Evolutionary conservation across 1,140 invertebrate species (phyloP).

Genomic region (Gryllus bimaculatus): DNA sequence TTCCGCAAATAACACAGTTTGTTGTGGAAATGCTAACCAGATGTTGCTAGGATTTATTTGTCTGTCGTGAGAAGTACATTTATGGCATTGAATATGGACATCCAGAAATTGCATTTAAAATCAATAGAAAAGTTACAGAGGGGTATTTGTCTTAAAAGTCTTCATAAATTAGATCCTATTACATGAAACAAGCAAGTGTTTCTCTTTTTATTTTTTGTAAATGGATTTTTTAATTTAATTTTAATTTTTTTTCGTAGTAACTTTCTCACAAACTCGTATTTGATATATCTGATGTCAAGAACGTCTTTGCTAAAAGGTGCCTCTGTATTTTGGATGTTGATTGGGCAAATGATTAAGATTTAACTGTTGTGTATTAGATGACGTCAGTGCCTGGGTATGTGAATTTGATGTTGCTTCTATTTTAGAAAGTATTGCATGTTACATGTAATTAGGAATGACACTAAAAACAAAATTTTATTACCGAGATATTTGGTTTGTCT

Average conservation of each 20-base stretch:
- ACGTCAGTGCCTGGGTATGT: background rate
- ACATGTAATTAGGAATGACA: background rate
- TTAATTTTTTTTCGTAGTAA: no score
- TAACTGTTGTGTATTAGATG: background rate
- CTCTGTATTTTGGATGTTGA: background rate
- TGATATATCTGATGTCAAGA: no score
- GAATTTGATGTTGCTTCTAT: background rate
- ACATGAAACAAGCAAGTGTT: background rate
- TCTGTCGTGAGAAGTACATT: background rate
- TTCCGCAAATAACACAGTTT: background rate
- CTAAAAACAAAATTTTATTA: background rate
- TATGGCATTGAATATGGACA: background rate
- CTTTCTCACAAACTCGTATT: no score
- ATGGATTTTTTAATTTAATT: no score
- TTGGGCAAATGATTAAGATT: background rate
- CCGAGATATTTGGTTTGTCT: background rate
- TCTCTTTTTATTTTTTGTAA: no score
- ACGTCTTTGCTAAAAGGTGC: no score
- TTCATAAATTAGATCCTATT: background rate
- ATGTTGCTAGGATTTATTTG: background rate
- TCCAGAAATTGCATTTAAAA: background rate
- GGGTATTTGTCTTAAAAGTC: background rate
- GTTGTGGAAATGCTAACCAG: background rate
- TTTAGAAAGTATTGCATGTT: background rate
- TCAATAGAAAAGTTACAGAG: background rate